Percentiles rank a stretch among this genome's conserved stretches.
Evolutionary conservation across 2,888 invertebrate species (phyloP).

Genomic region (Mythimna albipuncta): DNA sequence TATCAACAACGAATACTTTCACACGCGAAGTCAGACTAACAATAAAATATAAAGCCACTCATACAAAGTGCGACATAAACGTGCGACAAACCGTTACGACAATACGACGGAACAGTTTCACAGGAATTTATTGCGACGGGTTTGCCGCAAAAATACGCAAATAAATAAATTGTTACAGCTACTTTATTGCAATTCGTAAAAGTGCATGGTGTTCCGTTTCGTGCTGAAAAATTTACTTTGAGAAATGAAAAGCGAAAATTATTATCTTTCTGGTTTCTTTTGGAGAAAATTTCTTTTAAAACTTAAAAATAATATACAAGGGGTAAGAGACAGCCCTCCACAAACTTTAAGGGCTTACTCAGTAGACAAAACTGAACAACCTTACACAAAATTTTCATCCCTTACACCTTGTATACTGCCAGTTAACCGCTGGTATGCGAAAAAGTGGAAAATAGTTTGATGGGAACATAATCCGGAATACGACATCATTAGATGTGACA

Average conservation of each 20-base stretch:
- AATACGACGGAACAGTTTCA: conserved; percentile 37
- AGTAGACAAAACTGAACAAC: too few relatives aligned
- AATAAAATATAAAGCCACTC: conserved; percentile 28
- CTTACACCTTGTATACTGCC: too few relatives aligned
- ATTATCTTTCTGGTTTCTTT: background rate
- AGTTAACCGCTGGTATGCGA: too few relatives aligned
- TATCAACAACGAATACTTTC: too few relatives aligned
- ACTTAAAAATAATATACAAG: background rate
- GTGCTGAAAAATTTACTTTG: background rate
- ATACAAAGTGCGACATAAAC: conserved; percentile 39
- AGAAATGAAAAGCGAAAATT: background rate
- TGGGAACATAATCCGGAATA: too few relatives aligned
- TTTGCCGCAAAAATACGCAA: conserved; percentile 53
- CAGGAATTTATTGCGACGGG: conserved; percentile 43
- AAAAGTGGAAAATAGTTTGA: too few relatives aligned
- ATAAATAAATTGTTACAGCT: conserved; percentile 26
- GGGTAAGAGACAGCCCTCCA: too few relatives aligned
- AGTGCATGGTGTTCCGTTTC: conserved; percentile 29
- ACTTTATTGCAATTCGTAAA: conserved; percentile 44
- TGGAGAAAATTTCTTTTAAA: background rate
- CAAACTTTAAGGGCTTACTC: too few relatives aligned
- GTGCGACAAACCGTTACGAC: conserved; percentile 42
- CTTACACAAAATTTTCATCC: too few relatives aligned
- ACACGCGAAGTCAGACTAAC: conserved; percentile 1
- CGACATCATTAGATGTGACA: too few relatives aligned